phyloP scores from a whole-genome alignment of 2,888 invertebrate genomes.

The Rotaria macrura region DNA sequence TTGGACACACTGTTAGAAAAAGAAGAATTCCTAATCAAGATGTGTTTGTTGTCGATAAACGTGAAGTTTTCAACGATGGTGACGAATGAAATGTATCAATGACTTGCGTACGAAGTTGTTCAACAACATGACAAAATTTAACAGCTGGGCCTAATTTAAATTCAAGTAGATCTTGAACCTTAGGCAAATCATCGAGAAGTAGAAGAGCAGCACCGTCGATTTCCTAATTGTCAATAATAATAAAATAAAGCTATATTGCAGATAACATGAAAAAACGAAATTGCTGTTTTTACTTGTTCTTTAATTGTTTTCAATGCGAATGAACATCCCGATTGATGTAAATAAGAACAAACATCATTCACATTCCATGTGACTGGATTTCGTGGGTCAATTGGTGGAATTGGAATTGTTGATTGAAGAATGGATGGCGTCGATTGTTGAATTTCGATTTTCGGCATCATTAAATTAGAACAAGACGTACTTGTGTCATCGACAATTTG shows the following conservation, averaged over 20 bases:
- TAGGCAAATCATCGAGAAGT: constrained; percentile 61
- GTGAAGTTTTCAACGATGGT: neutral
- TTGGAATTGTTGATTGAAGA: neutral
- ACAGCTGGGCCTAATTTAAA: constrained; percentile 62
- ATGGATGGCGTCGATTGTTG: neutral
- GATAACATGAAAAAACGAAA: constrained; percentile 28
- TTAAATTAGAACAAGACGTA: neutral
- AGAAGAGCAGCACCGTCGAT: constrained; percentile 64
- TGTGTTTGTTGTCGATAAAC: neutral
- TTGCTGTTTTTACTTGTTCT: neutral
- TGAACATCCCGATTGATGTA: neutral
- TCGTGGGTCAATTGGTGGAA: neutral
- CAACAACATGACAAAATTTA: constrained; percentile 59
- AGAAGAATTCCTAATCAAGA: neutral
- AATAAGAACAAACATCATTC: constrained; percentile 1
- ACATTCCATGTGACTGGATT: neutral
- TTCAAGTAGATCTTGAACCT: constrained; percentile 61
- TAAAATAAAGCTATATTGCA: constrained; percentile 35
- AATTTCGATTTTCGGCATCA: neutral
- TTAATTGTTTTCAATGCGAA: constrained; percentile 8
- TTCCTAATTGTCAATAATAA: constrained; percentile 51
- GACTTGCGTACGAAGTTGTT: constrained; percentile 47
- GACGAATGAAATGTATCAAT: constrained; percentile 16
- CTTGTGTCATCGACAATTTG: neutral
- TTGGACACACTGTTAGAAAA: neutral